A percentile compares a stretch with the other conserved stretches of the same genome.
Evolutionary conservation across 2,113 vertebrate genomes (phyloP).

Genomic region (Erythrocercus mccallii): DNA sequence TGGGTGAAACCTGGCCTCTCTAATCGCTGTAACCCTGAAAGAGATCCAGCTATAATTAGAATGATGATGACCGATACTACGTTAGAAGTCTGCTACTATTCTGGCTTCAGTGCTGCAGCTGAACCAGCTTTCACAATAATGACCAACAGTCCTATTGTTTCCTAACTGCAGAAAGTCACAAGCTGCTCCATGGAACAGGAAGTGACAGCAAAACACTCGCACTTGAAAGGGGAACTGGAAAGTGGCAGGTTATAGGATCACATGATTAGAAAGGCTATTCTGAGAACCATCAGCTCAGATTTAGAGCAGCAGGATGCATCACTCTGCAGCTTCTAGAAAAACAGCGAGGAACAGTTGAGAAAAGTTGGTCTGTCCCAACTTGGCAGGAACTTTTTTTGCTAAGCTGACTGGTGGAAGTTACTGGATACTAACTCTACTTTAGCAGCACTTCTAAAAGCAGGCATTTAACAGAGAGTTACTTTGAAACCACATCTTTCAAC

Average conservation of each 20-base stretch:
- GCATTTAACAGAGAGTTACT: neutral
- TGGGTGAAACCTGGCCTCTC: neutral
- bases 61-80: neutral
- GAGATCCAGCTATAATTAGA: neutral
- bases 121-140: neutral
- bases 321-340: neutral
- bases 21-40: neutral
- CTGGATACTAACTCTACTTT: neutral
- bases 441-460: neutral
- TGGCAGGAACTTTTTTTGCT: neutral
- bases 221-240: conserved; percentile 50
- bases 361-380: neutral
- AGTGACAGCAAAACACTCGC: neutral
- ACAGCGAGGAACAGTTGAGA: neutral
- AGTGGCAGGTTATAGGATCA: neutral
- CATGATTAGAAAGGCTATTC: neutral
- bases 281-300: neutral
- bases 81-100: neutral
- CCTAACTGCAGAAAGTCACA: neutral
- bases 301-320: neutral
- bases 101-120: neutral
- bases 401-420: neutral
- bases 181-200: neutral
- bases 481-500: neutral
- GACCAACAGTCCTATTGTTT: neutral